Conservation (phyloP, 2,888 invertebrate species). For the Serrognathus titanus region DNA sequence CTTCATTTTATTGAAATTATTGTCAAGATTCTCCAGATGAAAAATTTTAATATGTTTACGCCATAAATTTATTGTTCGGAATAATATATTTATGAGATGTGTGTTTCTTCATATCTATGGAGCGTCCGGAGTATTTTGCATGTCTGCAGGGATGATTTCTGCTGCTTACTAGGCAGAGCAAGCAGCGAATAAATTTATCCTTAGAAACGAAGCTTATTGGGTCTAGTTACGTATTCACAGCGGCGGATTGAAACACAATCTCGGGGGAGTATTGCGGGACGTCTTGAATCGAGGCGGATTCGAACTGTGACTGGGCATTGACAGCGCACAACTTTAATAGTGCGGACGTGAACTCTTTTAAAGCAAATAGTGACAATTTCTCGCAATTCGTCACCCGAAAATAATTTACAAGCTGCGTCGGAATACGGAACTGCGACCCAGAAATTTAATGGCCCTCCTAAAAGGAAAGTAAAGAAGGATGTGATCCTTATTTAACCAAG, state of each 20-base stretch:
- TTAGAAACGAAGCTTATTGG: conserved; percentile 31
- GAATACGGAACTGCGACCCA: too few species aligned
- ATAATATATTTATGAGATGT: too few species aligned
- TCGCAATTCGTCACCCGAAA: conserved; percentile 7
- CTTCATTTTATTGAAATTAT: too few species aligned
- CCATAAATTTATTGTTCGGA: too few species aligned
- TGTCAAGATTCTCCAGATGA: too few species aligned
- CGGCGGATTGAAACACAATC: conserved; percentile 40
- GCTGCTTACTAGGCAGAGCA: conserved; percentile 8
- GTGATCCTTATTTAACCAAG: too few species aligned
- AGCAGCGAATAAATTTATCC: conserved; percentile 31
- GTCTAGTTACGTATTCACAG: conserved; percentile 38
- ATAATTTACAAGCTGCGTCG: too few species aligned
- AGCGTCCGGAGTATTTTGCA: conserved; percentile 3
- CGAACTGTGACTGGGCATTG: neutral
- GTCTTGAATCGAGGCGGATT: conserved; percentile 16
- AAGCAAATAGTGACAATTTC: conserved; percentile 9
- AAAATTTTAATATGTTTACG: too few species aligned
- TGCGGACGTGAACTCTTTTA: conserved; percentile 8
- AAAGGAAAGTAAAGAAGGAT: too few species aligned
- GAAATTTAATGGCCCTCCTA: too few species aligned
- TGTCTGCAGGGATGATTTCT: conserved; percentile 6
- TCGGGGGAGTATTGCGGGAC: conserved; percentile 31
- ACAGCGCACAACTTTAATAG: conserved; percentile 7
- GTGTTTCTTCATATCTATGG: too few species aligned